These are phyloP conservation scores for Rhagoletis zephyria DNA, from an alignment of 1,140 invertebrate genomes.

Conservation along the genomic window DNA sequence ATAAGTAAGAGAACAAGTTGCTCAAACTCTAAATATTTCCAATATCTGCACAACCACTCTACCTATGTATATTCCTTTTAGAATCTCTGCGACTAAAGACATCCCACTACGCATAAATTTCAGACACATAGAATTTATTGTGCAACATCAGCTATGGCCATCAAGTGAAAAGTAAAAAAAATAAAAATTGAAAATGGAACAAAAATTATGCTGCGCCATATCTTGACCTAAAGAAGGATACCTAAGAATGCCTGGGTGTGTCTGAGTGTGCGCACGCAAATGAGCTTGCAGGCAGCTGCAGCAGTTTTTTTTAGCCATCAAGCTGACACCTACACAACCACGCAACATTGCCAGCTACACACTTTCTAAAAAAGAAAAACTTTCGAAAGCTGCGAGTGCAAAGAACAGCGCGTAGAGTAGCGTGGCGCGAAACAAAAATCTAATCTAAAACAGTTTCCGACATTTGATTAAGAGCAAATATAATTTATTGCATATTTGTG, in stretches of 20 bases:
- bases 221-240: neutral
- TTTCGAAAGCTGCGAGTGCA: neutral
- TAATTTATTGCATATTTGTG: conserved; percentile 43
- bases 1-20: too few relatives aligned
- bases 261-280: neutral
- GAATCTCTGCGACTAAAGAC: neutral
- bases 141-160: neutral
- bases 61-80: neutral
- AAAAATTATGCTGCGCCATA: too few relatives aligned
- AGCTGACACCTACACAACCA: conserved; percentile 31
- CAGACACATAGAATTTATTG: neutral
- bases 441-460: conserved; percentile 43
- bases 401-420: neutral
- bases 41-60: too few relatives aligned
- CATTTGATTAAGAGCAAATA: conserved; percentile 50
- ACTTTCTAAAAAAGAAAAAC: conserved; percentile 52
- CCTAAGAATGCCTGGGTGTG: neutral
- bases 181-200: neutral
- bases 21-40: neutral
- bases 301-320: neutral
- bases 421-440: conserved; percentile 8
- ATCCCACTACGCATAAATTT: neutral
- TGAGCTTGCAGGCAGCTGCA: neutral
- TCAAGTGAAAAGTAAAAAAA: neutral
- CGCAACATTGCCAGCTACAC: neutral